A percentile compares a stretch with the other conserved stretches of the same genome.
Evolutionary conservation across 2,113 vertebrate genomes (phyloP).

Genomic region (Thalassarche chlororhynchos): DNA sequence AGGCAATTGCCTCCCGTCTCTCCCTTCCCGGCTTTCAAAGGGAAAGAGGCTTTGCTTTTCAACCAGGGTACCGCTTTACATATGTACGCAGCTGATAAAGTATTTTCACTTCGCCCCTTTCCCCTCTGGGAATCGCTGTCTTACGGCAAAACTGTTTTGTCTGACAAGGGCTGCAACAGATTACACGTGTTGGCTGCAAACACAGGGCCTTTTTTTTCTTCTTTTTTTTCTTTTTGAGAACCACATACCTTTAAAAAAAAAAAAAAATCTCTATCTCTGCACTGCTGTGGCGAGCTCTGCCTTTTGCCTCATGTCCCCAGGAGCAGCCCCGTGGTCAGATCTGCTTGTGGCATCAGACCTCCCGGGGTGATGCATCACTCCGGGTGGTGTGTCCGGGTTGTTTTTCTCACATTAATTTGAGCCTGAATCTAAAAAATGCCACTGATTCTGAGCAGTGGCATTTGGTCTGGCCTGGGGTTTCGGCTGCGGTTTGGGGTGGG

Average conservation of each 20-base stretch:
- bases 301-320: not conserved
- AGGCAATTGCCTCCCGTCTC: not conserved
- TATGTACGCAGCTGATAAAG: slow-evolving; percentile 78
- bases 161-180: slow-evolving; percentile 68
- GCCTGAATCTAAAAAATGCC: not conserved
- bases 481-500: not conserved
- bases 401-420: not conserved
- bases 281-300: not conserved
- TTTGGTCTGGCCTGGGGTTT: not conserved
- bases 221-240: not conserved
- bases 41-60: slow-evolving; percentile 65
- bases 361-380: not conserved
- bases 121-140: slow-evolving; percentile 70
- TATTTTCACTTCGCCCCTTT: slow-evolving; percentile 71
- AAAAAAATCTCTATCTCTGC: not conserved
- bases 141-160: slow-evolving; percentile 68
- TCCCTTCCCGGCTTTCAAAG: slow-evolving; percentile 1
- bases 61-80: slow-evolving; percentile 68
- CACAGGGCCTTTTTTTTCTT: not conserved
- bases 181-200: slow-evolving; percentile 71
- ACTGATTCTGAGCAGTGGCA: not conserved
- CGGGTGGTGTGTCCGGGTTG: fast-evolving
- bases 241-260: not conserved
- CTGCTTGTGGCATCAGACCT: not conserved
- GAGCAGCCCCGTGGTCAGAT: not conserved